phyloP scores from a whole-genome alignment of 2,888 invertebrate species.

The Polymixis lichenea region DNA sequence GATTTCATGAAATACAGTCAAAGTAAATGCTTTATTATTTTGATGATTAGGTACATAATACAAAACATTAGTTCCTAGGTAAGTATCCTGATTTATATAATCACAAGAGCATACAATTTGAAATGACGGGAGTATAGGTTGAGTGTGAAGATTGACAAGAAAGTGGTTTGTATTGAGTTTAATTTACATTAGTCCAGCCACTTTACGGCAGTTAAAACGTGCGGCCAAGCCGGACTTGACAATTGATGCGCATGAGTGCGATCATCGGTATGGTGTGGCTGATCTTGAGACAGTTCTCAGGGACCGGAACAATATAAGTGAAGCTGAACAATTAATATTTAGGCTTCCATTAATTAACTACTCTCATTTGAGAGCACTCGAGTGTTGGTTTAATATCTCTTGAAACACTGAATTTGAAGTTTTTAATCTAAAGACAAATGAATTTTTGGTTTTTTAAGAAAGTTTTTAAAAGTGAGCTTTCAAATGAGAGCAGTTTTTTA shows the following conservation, averaged over 20 bases:
- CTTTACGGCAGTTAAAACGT: not conserved
- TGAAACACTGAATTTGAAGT: not conserved
- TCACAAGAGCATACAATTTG: conserved; percentile 44
- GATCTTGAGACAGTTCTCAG: not conserved
- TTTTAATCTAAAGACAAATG: not conserved
- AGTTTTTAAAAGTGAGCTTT: conserved; percentile 4
- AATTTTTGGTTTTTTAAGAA: not conserved
- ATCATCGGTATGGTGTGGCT: not conserved
- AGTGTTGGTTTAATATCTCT: not conserved
- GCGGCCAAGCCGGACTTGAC: not conserved
- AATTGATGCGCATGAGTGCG: not conserved
- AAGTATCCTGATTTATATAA: conserved; percentile 42
- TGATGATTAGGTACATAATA: conserved; percentile 61
- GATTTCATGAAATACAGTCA: conserved; percentile 48
- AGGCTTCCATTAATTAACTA: not conserved
- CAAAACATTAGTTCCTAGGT: conserved; percentile 49
- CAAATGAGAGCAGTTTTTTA: conserved; percentile 23
- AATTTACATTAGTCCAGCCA: conserved; percentile 9
- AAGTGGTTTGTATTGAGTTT: not conserved
- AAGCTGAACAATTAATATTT: conserved; percentile 5
- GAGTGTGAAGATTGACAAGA: conserved; percentile 10
- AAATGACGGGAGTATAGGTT: conserved; percentile 25
- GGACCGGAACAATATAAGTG: conserved; percentile 9
- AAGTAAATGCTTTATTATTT: conserved; percentile 63
- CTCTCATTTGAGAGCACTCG: conserved; percentile 15